Evolutionary conservation across 1,140 invertebrate species (phyloP).

Genomic region (Rhyzopertha dominica): DNA sequence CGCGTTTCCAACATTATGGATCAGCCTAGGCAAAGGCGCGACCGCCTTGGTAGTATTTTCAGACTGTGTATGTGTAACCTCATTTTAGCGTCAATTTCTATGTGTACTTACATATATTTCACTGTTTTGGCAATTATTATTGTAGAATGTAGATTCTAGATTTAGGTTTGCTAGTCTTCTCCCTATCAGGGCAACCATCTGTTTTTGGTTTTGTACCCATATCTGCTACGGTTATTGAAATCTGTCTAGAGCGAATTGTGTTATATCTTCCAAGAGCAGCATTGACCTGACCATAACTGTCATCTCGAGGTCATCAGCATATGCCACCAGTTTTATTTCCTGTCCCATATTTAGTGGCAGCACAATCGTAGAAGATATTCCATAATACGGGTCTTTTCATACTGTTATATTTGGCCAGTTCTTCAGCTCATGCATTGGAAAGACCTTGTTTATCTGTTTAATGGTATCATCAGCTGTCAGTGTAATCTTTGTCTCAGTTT

Average conservation of each 20-base stretch:
- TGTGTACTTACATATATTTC: constrained; percentile 17
- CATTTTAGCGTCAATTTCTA: constrained; percentile 8
- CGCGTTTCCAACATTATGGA: constrained; percentile 3
- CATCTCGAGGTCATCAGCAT: constrained; percentile 32
- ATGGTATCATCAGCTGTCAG: no score
- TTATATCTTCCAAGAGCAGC: constrained; percentile 8
- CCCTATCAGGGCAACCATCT: constrained; percentile 16
- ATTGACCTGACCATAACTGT: constrained; percentile 12
- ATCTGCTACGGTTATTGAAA: constrained; percentile 1
- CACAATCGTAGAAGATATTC: no score
- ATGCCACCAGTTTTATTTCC: constrained; percentile 24
- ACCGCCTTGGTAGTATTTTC: not conserved
- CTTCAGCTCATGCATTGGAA: no score
- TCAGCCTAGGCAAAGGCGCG: not conserved
- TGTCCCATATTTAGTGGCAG: no score
- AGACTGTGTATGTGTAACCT: not conserved
- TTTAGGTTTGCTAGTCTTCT: not conserved
- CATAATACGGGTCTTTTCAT: no score
- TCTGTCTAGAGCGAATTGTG: not conserved
- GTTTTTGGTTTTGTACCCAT: constrained; percentile 16
- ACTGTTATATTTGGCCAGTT: no score
- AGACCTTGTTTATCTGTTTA: no score
- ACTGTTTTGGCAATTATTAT: constrained; percentile 1
- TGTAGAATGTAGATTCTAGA: not conserved
- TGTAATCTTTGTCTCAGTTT: no score